Evolutionary conservation across 2,113 vertebrate genomes (phyloP).

Genomic region (Gymnobelideus leadbeateri): DNA sequence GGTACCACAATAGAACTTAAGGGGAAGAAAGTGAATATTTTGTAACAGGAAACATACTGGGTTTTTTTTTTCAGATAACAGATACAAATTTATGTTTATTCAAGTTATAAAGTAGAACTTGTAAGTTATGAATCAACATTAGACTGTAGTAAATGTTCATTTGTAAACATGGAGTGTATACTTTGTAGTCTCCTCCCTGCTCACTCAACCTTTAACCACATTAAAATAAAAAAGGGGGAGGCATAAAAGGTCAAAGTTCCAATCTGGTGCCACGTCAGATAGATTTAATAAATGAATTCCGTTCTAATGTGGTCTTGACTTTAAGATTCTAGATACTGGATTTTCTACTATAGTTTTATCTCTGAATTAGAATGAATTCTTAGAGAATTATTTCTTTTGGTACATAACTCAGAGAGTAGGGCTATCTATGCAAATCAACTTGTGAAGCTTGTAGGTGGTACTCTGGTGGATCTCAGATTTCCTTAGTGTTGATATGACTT

Average conservation of each 20-base stretch:
- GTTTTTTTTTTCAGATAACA: not conserved
- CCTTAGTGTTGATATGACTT: not conserved
- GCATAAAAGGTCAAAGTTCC: not conserved
- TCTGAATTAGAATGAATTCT: not conserved
- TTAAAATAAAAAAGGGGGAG: not conserved
- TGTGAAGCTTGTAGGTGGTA: not conserved
- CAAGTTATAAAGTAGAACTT: not conserved
- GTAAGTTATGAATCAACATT: not conserved
- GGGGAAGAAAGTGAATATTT: not conserved
- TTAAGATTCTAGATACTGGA: not conserved
- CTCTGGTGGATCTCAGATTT: not conserved
- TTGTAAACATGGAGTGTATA: not conserved
- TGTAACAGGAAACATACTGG: not conserved
- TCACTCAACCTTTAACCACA: not conserved
- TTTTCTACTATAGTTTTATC: not conserved
- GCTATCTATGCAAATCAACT: not conserved
- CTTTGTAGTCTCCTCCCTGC: not conserved
- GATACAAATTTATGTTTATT: not conserved
- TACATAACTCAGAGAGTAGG: not conserved
- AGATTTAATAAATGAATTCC: not conserved
- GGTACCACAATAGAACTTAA: not conserved
- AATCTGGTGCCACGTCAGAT: not conserved
- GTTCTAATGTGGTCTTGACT: not conserved
- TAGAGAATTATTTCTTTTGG: not conserved
- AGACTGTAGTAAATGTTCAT: not conserved